Base-by-base conservation (phyloP, 1,140 invertebrate species). In the Aricia agestis region DNA sequence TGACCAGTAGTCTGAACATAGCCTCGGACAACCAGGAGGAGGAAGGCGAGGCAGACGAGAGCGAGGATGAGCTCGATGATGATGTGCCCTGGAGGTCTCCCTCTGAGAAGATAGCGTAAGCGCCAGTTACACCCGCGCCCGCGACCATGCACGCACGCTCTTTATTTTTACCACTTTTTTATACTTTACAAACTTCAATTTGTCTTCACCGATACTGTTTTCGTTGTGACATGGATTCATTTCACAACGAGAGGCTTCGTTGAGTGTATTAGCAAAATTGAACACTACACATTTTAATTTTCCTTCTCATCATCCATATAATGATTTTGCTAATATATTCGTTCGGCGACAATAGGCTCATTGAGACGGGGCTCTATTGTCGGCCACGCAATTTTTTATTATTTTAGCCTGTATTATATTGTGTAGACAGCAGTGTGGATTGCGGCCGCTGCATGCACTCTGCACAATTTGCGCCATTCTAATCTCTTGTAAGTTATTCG, bases 91-190 rank as follows among this genome's bases (percentile, higher is more conserved):
- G 97, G 96, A 93, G 96, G 76, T 96, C 96, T 3, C 96, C 96
- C 0, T 97, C 96, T 61, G 97, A 98, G 87, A 97, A 97, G 90
- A 97, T 97, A 82, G 95, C 96, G 96, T 97, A 94, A 96, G 96
- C 59, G 68, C 70, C 19, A 19, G 52, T 59, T 52, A 70, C 25
- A 68, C 65, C 68, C 65, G 69, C 70, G 78, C 78, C 58, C 71
- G 80, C 85, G 83, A 83, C 78, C 80, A 82, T 85, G 85, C 85
- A 85, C 78, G 81, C 80, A 78, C 76, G 79, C 78, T 73, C 72
- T 42, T 74, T 76, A 74, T 66, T 73, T 36, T 76, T 70, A 68
- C 67, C 73, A 73, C 71, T 70, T 79, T 75, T 76, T 65, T 65
- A 70, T 72, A 68, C 41, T 69, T 69, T 69, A 31, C 42, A 72